Conservation (phyloP, 2,888 invertebrate genomes). For the Kuschelorhynchus macadamiae region DNA sequence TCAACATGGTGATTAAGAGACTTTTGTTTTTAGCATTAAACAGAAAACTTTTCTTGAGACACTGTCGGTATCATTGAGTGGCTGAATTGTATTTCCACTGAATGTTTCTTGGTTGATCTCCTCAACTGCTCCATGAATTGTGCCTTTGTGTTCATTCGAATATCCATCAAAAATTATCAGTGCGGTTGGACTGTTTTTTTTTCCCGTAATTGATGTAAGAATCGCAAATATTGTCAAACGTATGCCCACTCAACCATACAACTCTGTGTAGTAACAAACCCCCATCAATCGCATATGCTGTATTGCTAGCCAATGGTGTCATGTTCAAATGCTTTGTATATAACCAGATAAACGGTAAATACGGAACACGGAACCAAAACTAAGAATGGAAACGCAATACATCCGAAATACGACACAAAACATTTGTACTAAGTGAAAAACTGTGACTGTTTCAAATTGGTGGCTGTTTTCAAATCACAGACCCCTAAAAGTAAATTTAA, state of each 20-base stretch:
- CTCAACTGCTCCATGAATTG: slow-evolving; percentile 20
- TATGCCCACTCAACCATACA: too few species aligned
- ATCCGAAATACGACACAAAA: too few species aligned
- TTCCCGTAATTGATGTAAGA: slow-evolving; percentile 1
- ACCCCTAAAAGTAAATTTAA: too few species aligned
- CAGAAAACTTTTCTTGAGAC: slow-evolving; percentile 5
- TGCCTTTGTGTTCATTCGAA: slow-evolving; percentile 17
- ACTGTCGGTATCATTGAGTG: slow-evolving; percentile 26
- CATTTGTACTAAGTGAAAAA: too few species aligned
- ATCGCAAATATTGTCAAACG: too few species aligned
- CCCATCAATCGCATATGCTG: not conserved
- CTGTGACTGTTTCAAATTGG: too few species aligned
- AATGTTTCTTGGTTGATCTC: slow-evolving; percentile 28
- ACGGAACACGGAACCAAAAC: too few species aligned
- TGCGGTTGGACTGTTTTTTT: slow-evolving; percentile 20
- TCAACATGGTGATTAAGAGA: not conserved
- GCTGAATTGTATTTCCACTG: slow-evolving; percentile 22
- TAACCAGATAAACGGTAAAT: too few species aligned
- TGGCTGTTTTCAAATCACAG: too few species aligned
- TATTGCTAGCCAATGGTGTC: not conserved
- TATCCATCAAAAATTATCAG: slow-evolving; percentile 12
- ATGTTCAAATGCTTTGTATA: not conserved
- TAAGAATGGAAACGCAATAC: too few species aligned
- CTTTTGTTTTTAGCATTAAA: not conserved
- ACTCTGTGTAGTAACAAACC: too few species aligned